Base-by-base conservation (phyloP, 2,888 invertebrate species). In the Chrysina gloriosa region DNA sequence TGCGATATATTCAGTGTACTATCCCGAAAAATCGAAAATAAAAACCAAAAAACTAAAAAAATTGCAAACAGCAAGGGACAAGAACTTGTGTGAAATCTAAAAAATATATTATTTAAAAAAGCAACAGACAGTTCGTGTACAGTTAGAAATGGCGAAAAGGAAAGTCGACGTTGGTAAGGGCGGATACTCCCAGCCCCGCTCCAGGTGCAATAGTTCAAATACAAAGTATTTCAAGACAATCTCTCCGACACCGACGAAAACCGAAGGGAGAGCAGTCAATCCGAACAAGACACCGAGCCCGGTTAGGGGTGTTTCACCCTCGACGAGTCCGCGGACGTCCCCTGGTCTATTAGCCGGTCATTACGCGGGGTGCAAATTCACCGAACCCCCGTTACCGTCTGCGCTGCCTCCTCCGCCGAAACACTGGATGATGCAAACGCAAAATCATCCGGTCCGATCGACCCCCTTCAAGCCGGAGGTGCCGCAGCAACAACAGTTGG, bases 331-430 rank as follows among this genome's bases (percentile, higher is more conserved):
- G 23, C 71, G 80, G 52, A 80, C 81, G 63, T 81, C 82, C 2
- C 82, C 82, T 25, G 81, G 82, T 63, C 74, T 82, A 65, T 71
- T 81, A 64, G 81, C 86, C 78, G 86, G 86, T 76, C 84, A 83
- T 74, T 83, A 87, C 11, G 92, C 92, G 74, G 92, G 90, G 75
- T 89, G 90, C 69, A 90, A 89, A 77, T 90, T 89, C 81, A 88
- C 87, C 68, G 90, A 90, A 75, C 88, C 93, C 64, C 91, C 92
- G 45, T 87, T 90, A 70, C 92, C 92, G 77, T 89, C 89, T 68
- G 88, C 89, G 77, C 84, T 91, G 73, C 91, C 92, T 31, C 87
- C 86, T 80, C 90, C 92, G 74, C 92, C 93, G 65, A 86, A 86
- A 74, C 89, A 90, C 80, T 93, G 93, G 89, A 89, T 89, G 79